A percentile compares a stretch with the other conserved stretches of the same genome.
phyloP scores from a whole-genome alignment of 2,888 invertebrate species.

The Thyatira batis region DNA sequence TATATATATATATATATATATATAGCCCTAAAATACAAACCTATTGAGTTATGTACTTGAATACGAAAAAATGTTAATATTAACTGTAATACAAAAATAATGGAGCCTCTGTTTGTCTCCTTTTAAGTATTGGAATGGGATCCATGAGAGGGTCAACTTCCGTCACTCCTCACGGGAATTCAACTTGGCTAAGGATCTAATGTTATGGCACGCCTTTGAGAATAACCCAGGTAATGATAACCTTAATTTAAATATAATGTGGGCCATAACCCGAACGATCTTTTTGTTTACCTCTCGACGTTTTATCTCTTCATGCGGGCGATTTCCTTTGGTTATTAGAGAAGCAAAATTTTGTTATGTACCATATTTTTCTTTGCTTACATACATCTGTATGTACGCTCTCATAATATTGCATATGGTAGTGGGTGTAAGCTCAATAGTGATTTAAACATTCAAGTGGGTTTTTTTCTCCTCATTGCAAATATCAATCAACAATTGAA shows the following conservation, averaged over 20 bases:
- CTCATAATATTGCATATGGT: too few species aligned
- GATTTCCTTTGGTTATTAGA: constrained; percentile 24
- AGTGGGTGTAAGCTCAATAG: not conserved
- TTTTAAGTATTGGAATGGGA: not conserved
- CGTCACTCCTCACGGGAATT: constrained; percentile 1
- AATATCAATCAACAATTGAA: not conserved
- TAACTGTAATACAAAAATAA: too few species aligned
- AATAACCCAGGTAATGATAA: constrained; percentile 3
- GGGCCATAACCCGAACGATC: constrained; percentile 22
- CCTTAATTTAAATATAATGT: constrained; percentile 30
- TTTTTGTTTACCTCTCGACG: constrained; percentile 20
- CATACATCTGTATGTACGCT: too few species aligned
- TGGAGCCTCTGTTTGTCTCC: too few species aligned
- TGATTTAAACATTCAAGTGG: not conserved
- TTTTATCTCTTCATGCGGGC: constrained; percentile 12
- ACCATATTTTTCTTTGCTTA: constrained; percentile 16
- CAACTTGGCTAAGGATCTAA: not conserved
- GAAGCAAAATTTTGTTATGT: constrained; percentile 9
- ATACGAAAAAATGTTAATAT: too few species aligned
- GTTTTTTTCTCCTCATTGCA: not conserved
- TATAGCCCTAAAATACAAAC: too few species aligned
- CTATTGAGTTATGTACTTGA: too few species aligned
- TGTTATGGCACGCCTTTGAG: not conserved
- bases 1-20: too few species aligned
- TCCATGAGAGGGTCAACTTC: not conserved